Conservation (phyloP, 2,113 vertebrate species). For the Gymnobelideus leadbeateri region DNA sequence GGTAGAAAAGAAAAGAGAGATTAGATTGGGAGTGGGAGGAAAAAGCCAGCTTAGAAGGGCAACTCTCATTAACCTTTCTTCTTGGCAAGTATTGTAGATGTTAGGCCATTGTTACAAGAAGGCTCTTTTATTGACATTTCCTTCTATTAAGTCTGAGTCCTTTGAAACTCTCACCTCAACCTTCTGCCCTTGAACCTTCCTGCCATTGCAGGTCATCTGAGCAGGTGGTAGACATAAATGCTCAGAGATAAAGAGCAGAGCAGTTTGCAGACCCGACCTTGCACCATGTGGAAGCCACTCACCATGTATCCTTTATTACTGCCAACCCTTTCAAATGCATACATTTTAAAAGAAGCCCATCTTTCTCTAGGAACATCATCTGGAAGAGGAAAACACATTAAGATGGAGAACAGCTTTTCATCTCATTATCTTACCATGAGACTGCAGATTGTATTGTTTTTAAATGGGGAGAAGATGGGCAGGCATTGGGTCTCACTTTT, state of each 20-base stretch:
- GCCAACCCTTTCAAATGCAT: not conserved
- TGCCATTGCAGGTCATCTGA: not conserved
- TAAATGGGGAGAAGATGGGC: slow-evolving; percentile 11
- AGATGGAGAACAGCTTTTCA: not conserved
- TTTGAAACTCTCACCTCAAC: not conserved
- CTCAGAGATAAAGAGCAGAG: not conserved
- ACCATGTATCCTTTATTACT: not conserved
- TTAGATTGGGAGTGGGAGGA: not conserved
- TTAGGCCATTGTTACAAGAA: not conserved
- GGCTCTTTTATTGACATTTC: not conserved
- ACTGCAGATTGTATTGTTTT: not conserved
- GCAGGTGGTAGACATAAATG: not conserved
- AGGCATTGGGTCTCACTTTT: slow-evolving; percentile 9
- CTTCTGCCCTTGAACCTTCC: not conserved
- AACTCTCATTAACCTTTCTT: not conserved
- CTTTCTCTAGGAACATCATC: not conserved
- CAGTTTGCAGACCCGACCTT: not conserved
- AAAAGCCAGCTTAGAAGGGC: too few species aligned
- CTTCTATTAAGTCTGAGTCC: not conserved
- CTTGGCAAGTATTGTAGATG: not conserved
- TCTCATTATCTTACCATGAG: not conserved
- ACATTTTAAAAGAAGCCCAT: not conserved
- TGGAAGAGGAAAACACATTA: not conserved
- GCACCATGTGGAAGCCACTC: not conserved
- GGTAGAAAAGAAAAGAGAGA: not conserved